These are phyloP conservation scores for Lithobates pipiens DNA, from an alignment of 2,797 vertebrate genomes.

Conservation along the genomic window DNA sequence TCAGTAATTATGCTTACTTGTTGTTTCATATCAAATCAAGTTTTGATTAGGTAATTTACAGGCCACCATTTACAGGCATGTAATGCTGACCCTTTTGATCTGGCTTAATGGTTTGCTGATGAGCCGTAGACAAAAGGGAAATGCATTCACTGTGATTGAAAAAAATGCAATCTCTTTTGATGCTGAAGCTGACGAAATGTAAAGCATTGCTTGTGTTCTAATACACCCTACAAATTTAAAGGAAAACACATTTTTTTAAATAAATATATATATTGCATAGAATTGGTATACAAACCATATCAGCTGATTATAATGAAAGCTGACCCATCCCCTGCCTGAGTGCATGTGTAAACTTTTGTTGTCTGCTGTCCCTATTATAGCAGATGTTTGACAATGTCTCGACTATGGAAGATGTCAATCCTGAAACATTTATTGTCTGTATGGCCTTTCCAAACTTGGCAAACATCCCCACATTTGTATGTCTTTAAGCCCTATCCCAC, in stretches of 20 bases:
- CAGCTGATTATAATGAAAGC: too few species aligned
- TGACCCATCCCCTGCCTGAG: too few species aligned
- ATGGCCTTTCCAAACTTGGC: too few species aligned
- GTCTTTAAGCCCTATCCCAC: too few species aligned
- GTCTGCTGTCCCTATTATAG: too few species aligned
- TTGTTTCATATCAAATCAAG: slow-evolving; percentile 58
- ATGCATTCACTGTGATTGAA: slow-evolving; percentile 33
- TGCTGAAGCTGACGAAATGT: neutral
- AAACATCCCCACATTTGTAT: too few species aligned
- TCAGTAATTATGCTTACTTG: slow-evolving; percentile 56
- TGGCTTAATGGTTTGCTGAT: slow-evolving; percentile 54
- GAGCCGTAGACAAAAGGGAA: slow-evolving; percentile 45
- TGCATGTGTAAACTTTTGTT: too few species aligned
- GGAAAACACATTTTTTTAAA: neutral
- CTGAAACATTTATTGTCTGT: too few species aligned
- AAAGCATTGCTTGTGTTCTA: neutral
- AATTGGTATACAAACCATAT: too few species aligned
- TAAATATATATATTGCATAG: too few species aligned
- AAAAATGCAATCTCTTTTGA: neutral
- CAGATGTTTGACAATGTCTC: too few species aligned
- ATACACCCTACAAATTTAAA: neutral
- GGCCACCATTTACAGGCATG: slow-evolving; percentile 40
- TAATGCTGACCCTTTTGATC: slow-evolving; percentile 45
- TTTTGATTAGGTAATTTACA: slow-evolving; percentile 59
- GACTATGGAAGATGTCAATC: too few species aligned